phyloP scores from a whole-genome alignment of 2,797 vertebrate species.

The Chelonia mydas region DNA sequence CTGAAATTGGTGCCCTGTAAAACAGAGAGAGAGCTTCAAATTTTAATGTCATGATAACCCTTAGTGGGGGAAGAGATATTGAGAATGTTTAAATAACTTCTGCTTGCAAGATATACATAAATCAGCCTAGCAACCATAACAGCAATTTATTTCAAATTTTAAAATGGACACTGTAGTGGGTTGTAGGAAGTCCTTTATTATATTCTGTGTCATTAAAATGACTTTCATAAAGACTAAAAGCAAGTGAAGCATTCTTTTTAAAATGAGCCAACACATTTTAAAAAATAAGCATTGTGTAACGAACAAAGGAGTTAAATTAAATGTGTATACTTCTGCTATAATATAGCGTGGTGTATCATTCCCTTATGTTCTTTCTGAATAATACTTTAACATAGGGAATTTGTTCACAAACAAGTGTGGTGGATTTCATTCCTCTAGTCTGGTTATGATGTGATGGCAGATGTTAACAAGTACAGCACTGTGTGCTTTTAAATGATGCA shows the following conservation, averaged over 20 bases:
- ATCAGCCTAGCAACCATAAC: not conserved
- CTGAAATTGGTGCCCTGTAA: not conserved
- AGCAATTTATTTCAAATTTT: not conserved
- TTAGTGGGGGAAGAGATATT: not conserved
- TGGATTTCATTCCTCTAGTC: conserved; percentile 24
- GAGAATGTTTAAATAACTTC: not conserved
- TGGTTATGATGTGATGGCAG: not conserved
- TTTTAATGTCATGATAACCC: not conserved
- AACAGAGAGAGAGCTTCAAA: not conserved
- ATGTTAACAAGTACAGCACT: conserved; percentile 55
- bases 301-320: conserved; percentile 4
- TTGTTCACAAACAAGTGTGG: conserved; percentile 26
- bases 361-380: not conserved
- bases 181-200: conserved; percentile 8
- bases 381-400: conserved; percentile 12
- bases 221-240: conserved; percentile 27
- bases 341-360: not conserved
- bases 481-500: conserved; percentile 30
- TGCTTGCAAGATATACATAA: conserved; percentile 29
- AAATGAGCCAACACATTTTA: not conserved
- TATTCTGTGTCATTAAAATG: not conserved
- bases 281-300: conserved; percentile 41
- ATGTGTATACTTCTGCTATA: not conserved
- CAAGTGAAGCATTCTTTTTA: conserved; percentile 51
- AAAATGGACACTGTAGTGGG: not conserved